These are phyloP conservation scores for Myiozetetes cayanensis DNA, from an alignment of 2,113 vertebrate species.

Conservation along the genomic window DNA sequence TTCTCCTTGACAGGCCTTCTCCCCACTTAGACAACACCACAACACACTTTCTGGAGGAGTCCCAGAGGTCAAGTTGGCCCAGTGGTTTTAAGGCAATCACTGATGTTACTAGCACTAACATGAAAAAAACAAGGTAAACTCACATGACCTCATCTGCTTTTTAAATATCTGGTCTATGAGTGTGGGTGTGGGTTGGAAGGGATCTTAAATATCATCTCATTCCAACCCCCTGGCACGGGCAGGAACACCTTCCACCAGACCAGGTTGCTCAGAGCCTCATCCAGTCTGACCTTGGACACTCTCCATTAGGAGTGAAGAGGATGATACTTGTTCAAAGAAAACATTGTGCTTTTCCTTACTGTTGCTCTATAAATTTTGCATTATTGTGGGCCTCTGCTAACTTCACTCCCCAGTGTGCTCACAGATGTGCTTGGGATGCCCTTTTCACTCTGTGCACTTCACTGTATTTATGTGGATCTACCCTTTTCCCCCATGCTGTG, in stretches of 20 bases:
- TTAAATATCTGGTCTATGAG: not conserved
- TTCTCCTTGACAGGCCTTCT: not conserved
- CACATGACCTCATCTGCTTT: not conserved
- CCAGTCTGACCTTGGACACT: not conserved
- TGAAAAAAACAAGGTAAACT: not conserved
- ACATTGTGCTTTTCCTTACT: not conserved
- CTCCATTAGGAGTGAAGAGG: not conserved
- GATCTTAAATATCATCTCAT: not conserved
- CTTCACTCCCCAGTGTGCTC: not conserved
- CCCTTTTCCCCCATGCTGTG: not conserved
- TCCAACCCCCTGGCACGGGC: not conserved
- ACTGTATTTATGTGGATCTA: not conserved
- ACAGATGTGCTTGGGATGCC: not conserved
- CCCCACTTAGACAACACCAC: rapidly evolving
- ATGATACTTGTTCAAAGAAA: not conserved
- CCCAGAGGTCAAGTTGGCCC: not conserved
- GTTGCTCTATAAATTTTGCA: not conserved
- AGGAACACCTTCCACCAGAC: not conserved
- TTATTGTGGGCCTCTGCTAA: not conserved
- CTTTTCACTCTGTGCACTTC: not conserved
- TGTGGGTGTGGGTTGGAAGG: not conserved
- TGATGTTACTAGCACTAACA: not conserved
- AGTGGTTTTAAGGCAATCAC: not conserved
- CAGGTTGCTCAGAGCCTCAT: not conserved
- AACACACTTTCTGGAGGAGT: not conserved